Evolutionary conservation across 1,140 invertebrate genomes (phyloP).

Genomic region (Babylonia areolata): DNA sequence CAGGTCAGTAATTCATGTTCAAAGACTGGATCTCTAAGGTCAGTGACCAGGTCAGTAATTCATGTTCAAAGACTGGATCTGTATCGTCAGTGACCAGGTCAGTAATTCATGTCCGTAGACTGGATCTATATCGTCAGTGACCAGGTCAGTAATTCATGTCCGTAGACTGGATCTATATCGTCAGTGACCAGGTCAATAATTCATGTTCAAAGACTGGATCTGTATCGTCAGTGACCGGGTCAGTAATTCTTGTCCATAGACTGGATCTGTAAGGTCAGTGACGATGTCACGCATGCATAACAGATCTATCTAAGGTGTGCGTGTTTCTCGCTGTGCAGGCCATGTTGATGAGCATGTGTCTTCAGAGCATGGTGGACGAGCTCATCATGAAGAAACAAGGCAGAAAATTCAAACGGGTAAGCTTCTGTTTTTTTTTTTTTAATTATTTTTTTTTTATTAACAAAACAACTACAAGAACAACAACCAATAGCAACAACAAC

Average conservation of each 20-base stretch:
- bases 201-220: background rate
- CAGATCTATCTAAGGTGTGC: no score
- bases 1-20: no score
- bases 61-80: no score
- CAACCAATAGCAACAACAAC: no score
- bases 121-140: constrained; percentile 94
- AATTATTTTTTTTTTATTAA: constrained; percentile 4
- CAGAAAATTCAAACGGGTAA: constrained; percentile 72
- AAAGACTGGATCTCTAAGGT: no score
- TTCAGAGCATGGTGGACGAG: constrained; percentile 96
- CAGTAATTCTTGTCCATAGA: no score
- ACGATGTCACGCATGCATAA: no score
- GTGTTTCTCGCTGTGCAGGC: constrained; percentile 78
- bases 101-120: constrained; percentile 1
- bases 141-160: constrained; percentile 88
- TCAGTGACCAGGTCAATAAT: constrained; percentile 80
- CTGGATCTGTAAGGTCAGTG: no score
- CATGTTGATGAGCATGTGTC: constrained; percentile 94
- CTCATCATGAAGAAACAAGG: constrained; percentile 88
- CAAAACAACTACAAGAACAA: background rate
- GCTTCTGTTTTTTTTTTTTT: constrained; percentile 1
- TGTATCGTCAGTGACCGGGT: background rate
- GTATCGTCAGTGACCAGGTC: no score
- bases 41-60: no score
- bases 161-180: constrained; percentile 96